Conservation (phyloP, 2,888 invertebrate species). For the Seira musarum region DNA sequence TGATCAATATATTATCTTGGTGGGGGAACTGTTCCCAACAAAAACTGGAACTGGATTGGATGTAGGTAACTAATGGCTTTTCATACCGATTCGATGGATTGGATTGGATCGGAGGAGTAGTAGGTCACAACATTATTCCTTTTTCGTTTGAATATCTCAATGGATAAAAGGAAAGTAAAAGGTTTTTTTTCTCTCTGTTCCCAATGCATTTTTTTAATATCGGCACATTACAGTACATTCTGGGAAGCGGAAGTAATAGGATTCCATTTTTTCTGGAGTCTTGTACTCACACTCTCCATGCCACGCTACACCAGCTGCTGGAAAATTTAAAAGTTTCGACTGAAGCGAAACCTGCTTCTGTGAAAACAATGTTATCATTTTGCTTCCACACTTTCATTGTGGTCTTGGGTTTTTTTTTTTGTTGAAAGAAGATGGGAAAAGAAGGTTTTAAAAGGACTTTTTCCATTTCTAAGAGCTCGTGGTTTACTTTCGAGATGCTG, state of each 20-base stretch:
- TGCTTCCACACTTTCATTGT: conserved; percentile 1
- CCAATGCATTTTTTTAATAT: too few species aligned
- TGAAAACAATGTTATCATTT: conserved; percentile 7
- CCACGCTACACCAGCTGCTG: conserved; percentile 48
- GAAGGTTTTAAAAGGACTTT: neutral
- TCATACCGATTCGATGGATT: too few species aligned
- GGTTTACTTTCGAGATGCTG: neutral
- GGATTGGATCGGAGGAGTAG: too few species aligned
- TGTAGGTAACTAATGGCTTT: conserved; percentile 1
- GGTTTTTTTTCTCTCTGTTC: too few species aligned
- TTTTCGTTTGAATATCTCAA: too few species aligned
- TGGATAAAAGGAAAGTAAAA: too few species aligned
- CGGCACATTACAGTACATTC: too few species aligned
- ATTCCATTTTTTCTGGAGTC: too few species aligned
- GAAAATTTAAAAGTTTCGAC: conserved; percentile 21
- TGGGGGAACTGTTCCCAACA: neutral
- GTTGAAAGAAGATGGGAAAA: too few species aligned
- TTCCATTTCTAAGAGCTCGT: neutral
- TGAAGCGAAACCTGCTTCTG: too few species aligned
- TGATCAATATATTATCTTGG: conserved; percentile 41
- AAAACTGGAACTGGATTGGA: neutral
- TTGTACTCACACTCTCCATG: too few species aligned
- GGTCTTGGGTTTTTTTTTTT: neutral
- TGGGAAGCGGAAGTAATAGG: too few species aligned
- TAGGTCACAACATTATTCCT: neutral